Evolutionary conservation across 2,888 invertebrate species (phyloP).

Genomic region (Dryobotodes eremita): DNA sequence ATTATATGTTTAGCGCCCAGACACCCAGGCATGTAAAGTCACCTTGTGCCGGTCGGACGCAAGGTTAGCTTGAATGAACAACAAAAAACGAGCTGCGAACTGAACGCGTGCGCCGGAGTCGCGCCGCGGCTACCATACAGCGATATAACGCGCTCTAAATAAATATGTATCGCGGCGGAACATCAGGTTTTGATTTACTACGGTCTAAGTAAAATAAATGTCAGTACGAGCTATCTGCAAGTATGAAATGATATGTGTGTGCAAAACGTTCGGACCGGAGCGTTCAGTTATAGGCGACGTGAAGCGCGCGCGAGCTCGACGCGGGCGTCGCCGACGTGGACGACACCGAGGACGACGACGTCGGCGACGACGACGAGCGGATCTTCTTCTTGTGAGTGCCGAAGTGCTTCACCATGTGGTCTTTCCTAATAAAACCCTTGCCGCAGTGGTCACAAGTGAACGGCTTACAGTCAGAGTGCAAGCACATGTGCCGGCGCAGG

Average conservation of each 20-base stretch:
- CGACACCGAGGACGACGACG: conserved; percentile 74
- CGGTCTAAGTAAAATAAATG: conserved; percentile 68
- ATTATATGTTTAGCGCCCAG: conserved; percentile 89
- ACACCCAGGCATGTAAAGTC: conserved; percentile 89
- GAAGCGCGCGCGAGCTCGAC: conserved; percentile 53
- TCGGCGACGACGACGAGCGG: conserved; percentile 79
- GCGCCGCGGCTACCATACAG: conserved; percentile 61
- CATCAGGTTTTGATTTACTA: conserved; percentile 64
- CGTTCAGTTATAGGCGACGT: conserved; percentile 53
- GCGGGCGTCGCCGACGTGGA: conserved; percentile 73
- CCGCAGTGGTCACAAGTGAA: conserved; percentile 95
- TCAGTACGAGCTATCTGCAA: conserved; percentile 70
- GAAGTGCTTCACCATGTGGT: conserved; percentile 97
- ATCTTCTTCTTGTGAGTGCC: conserved; percentile 94
- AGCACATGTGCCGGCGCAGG: conserved; percentile 95
- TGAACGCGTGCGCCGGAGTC: conserved; percentile 80
- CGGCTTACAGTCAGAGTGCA: conserved; percentile 96
- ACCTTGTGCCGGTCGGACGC: conserved; percentile 85
- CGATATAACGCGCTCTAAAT: conserved; percentile 48
- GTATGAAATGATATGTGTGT: conserved; percentile 80
- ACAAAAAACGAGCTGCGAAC: conserved; percentile 85
- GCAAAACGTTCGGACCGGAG: conserved; percentile 35
- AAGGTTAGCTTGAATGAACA: conserved; percentile 89
- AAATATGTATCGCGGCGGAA: conserved; percentile 43
- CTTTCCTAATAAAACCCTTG: conserved; percentile 97